phyloP scores from a whole-genome alignment of 2,888 invertebrate genomes.

The Rotaria socialis region DNA sequence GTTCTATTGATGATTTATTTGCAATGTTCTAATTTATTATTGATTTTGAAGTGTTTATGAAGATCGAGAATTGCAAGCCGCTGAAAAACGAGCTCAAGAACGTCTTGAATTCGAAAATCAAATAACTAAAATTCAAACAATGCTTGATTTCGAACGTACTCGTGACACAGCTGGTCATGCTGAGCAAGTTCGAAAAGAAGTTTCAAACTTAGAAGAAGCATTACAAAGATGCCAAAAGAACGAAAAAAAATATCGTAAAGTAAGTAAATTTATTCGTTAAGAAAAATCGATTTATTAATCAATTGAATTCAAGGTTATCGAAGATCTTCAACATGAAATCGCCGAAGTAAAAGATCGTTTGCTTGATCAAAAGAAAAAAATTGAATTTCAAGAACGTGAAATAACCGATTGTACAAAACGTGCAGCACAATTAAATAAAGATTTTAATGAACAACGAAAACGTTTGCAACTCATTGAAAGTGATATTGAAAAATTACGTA shows the following conservation, averaged over 20 bases:
- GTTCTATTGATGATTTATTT: too few relatives aligned
- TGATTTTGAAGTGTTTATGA: slow-evolving; percentile 72
- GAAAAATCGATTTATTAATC: too few relatives aligned
- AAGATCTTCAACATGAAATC: slow-evolving; percentile 21
- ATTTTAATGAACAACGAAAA: slow-evolving; percentile 42
- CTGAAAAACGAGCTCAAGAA: slow-evolving; percentile 84
- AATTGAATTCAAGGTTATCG: neutral
- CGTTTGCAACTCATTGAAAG: slow-evolving; percentile 37
- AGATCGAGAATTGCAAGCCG: slow-evolving; percentile 75
- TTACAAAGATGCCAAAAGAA: slow-evolving; percentile 72
- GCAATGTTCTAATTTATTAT: neutral
- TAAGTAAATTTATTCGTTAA: neutral
- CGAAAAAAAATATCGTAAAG: slow-evolving; percentile 65
- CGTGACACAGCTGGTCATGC: slow-evolving; percentile 74
- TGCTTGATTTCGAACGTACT: slow-evolving; percentile 89
- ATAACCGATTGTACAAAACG: slow-evolving; percentile 83
- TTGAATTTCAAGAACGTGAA: slow-evolving; percentile 82
- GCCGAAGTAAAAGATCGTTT: neutral
- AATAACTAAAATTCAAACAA: slow-evolving; percentile 72
- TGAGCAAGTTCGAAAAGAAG: slow-evolving; percentile 83
- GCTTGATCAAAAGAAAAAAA: slow-evolving; percentile 69
- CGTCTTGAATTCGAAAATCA: slow-evolving; percentile 94
- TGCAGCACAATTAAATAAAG: slow-evolving; percentile 71
- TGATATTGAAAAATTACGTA: slow-evolving; percentile 19
- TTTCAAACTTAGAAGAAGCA: slow-evolving; percentile 84